Evolutionary conservation across 1,140 invertebrate genomes (phyloP), one percentile per base, ranked within the genome.

Genomic region (Hycleus phaleratus): DNA sequence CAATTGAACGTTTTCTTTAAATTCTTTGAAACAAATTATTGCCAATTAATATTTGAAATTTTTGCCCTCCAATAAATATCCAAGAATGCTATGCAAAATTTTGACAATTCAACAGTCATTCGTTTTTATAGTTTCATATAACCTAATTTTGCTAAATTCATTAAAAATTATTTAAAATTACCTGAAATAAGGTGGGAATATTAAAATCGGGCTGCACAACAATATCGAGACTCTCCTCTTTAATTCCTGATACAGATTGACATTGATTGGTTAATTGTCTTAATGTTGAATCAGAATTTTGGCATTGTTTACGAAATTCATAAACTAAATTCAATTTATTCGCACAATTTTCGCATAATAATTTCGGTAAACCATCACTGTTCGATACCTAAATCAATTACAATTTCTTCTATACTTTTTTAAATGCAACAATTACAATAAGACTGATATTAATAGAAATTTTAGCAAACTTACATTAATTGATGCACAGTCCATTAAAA

Each of bases 401-500:
- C n/a, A 46, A 32, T 47, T 25, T 10, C 48, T 12, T 12, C 42
- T 26, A 45, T 9, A 40, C n/a, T 25, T 18, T 18, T 18, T 18
- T 18, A 18, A 18, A 18, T 18, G 18, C 18, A 18, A 18, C 18
- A 18, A 18, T 18, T 18, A 18, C 18, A 18, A 18, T 18, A 18
- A 18, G 18, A 18, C 18, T 18, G 18, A 18, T 18, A 1, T 40
- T 24, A 39, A 40, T 8, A 3, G 4, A 47, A 57, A 24, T 26
- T 11, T 52, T 44, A 53, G 48, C 43, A 38, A 39, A 42, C 68
- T 74, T 71, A 81, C 80, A 69, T 80, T 76, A 42, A 81, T 71
- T 49, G 76, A 72, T 25, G 78, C 72, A 67, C 80, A 81, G 65
- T 79, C 78, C 79, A 81, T 81, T 53, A 79, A 74, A 76, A 80